These are phyloP conservation scores for Dione vanillae DNA, from an alignment of 2,888 invertebrate genomes.

Conservation along the genomic window DNA sequence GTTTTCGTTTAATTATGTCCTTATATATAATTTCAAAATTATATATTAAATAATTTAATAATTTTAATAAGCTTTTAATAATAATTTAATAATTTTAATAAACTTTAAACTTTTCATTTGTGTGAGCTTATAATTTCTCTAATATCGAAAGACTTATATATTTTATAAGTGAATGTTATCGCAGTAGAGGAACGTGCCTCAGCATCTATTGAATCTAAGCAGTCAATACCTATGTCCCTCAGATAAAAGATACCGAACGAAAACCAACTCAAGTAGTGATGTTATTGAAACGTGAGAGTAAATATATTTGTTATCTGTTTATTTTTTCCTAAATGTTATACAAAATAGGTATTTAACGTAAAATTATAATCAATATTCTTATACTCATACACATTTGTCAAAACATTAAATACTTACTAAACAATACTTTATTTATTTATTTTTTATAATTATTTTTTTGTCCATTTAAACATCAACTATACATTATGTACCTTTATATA, in stretches of 20 bases:
- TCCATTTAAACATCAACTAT: too few species aligned
- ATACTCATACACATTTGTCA: too few species aligned
- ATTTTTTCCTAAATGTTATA: background rate
- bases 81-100: too few species aligned
- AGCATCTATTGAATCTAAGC: slow-evolving; percentile 31
- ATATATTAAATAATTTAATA: too few species aligned
- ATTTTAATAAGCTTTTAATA: too few species aligned
- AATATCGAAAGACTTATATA: background rate
- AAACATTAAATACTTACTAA: too few species aligned
- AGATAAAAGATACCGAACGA: slow-evolving; percentile 30
- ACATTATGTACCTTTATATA: too few species aligned
- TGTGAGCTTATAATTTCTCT: background rate
- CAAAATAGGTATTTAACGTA: slow-evolving; percentile 2
- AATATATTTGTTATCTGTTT: slow-evolving; percentile 25
- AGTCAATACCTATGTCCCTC: slow-evolving; percentile 21
- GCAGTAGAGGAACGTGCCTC: slow-evolving; percentile 38
- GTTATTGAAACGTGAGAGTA: slow-evolving; percentile 12
- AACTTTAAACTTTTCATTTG: too few species aligned
- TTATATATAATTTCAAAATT: too few species aligned
- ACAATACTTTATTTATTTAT: too few species aligned
- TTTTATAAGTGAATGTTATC: slow-evolving; percentile 29
- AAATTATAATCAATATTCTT: background rate
- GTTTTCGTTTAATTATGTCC: too few species aligned
- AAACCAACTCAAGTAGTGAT: slow-evolving; percentile 18
- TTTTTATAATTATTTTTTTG: too few species aligned